Evolutionary conservation across 2,888 invertebrate genomes (phyloP), one percentile per base, ranked within the genome.

Genomic region (Lepidochrysops patricia): DNA sequence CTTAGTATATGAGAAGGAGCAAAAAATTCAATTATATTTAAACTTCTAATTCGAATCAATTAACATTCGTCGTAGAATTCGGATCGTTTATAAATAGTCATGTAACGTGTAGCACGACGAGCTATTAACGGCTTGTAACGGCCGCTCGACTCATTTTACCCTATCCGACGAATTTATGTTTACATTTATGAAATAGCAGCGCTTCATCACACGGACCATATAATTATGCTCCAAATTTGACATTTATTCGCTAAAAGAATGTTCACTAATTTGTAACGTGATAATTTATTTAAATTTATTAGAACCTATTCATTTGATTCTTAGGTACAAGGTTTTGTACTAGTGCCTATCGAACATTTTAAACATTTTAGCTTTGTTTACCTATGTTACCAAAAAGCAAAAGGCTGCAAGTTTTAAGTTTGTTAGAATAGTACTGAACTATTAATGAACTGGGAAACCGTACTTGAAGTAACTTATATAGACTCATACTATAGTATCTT

Each of bases 51-150:
- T 43, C 19, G 43, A 9, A 43, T 43, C 43, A 43, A 43, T 52
- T 52, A 52, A 27, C 27, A 27, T 13, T 27, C 2, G 35, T 26
- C 27, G 52, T 64, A 60, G 60, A 61, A 59, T 57, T 72, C 77
- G 75, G 76, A 73, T 75, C 77, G 75, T 72, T 73, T 70, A 72
- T 66, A 63, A 68, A 82, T 79, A 74, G 78, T 64, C 69, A 70
- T 74, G 76, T 76, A 72, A 69, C 69, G 69, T 74, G 76, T 76
- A 72, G 70, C 68, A 65, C 70, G 68, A 72, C 75, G 80, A 70
- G 71, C 86, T 80, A 85, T 86, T 86, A 85, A 80, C 78, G 73
- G 69, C 73, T 69, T 79, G 79, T 84, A 80, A 82, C 79, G 74
- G 75, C 71, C 70, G 67, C 65, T 77, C 74, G 76, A 79, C 78